Percentiles rank a stretch among this genome's conserved stretches.
phyloP scores from a whole-genome alignment of 1,140 invertebrate genomes.

The Eciton burchellii region DNA sequence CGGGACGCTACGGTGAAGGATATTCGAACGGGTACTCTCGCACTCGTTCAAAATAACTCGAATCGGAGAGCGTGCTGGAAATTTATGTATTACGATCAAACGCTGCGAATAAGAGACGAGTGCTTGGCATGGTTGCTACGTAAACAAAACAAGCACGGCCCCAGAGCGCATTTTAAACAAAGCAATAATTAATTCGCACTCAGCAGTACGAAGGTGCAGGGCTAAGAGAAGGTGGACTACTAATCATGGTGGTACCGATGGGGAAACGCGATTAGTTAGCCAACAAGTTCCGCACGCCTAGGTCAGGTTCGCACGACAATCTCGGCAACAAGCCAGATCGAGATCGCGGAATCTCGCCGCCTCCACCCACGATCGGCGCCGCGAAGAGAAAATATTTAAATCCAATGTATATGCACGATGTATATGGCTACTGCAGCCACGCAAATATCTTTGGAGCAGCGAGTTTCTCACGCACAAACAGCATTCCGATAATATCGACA shows the following conservation, averaged over 20 bases:
- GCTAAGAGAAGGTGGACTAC: conserved; percentile 13
- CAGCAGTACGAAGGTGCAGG: background rate
- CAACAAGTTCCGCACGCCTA: conserved; percentile 43
- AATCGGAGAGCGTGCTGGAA: no score
- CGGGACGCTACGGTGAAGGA: no score
- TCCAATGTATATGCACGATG: background rate
- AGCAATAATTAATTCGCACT: conserved; percentile 19
- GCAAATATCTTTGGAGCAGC: background rate
- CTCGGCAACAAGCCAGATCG: conserved; percentile 58
- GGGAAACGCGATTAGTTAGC: conserved; percentile 65
- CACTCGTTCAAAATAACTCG: no score
- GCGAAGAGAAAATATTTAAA: conserved; percentile 22
- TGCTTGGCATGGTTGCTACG: background rate
- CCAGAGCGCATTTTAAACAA: conserved; percentile 1
- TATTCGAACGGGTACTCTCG: no score
- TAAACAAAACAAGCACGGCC: background rate
- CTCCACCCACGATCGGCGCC: conserved; percentile 19
- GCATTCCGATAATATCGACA: background rate
- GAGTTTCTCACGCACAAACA: background rate
- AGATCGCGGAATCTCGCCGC: conserved; percentile 48
- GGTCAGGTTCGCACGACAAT: conserved; percentile 70
- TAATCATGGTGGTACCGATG: conserved; percentile 41
- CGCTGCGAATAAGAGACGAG: background rate
- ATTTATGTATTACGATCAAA: background rate
- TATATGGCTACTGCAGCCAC: background rate